Evolutionary conservation across 2,888 invertebrate species (phyloP), one percentile per base, ranked within the genome.

Genomic region (Hetaerina titia): DNA sequence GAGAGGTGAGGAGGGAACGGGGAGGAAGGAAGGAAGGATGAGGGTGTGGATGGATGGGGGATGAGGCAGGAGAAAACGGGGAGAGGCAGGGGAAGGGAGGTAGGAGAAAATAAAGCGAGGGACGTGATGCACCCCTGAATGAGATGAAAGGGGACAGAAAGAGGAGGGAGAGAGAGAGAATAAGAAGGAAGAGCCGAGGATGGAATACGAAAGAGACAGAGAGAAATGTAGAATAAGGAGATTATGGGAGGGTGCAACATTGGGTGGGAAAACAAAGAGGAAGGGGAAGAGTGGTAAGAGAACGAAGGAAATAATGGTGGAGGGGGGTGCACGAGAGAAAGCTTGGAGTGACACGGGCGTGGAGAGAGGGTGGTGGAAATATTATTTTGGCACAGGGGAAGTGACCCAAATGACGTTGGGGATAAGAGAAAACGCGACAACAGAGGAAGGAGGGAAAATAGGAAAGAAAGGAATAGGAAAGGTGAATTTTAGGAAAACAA

Each of bases 361-460:
- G 81, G 31, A 31, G 31, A 25, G 81, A 81, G 13, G 6, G 22
- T n/a, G 45, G 45, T 45, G 45, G 45, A 1, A 4, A 45, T 45
- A 45, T 45, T 81, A 81, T 81, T 31, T 81, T 81, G 81, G 81
- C 81, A 31, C 81, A 31, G 81, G 15, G 31, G 81, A 81, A 81
- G 81, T 81, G 31, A 81, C 81, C 81, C 81, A 81, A 81, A 81
- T 81, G 81, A 81, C 81, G 31, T 81, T 81, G 81, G 81, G 81
- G 22, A 6, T 17, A 69, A 13, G 17, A 11, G 81, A 81, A 31
- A 31, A 81, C 13, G 11, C 81, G 31, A 7, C 9, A 1, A 81
- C 25, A 81, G 31, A 69, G n/a, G n/a, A 5, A 17, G 60, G 11
- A 60, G 60, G 5, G 5, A 4, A 60, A 60, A 60, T 17, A 60